Evolutionary conservation across 1,140 invertebrate species (phyloP), one percentile per base, ranked within the genome.

Genomic region (Diabrotica virgifera): DNA sequence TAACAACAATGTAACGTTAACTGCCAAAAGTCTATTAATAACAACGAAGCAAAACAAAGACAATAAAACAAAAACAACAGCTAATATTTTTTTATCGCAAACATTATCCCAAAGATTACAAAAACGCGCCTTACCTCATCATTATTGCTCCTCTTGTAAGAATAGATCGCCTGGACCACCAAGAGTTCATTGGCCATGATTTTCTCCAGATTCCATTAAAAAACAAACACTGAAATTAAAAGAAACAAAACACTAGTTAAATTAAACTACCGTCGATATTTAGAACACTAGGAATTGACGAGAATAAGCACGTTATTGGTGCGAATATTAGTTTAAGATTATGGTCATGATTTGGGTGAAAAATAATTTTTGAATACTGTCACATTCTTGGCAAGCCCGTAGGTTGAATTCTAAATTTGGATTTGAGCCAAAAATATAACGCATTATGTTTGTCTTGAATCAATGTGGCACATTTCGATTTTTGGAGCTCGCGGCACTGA

Each of bases 101-200:
- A 24, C 24, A 4, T 24, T 24, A 24, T 24, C 24, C 24, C 24
- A 24, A 24, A 24, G 24, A 24, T 24, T 24, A 24, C 24, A 24
- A 24, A 24, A 24, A 4, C 24, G 24, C 4, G n/a, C 71, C 81
- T 80, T 82, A 93, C 91, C 85, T 98, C 96, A 84, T 98, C 96
- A 84, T 98, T 98, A 78, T 98, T 98, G 79, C 89, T 91, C 56
- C 94, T 95, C 82, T 94, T 94, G 79, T 97, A 98, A 66, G 92
- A 90, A 81, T 93, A 95, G 55, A 96, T 83, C 64, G 95, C 94
- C 78, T 93, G 90, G 8, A 97, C 95, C 69, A 93, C 83, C 76
- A 88, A 85, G 72, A 88, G 87, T 77, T 87, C 85, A 69, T 72
- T 78, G 72, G 82, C 78, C 84, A 85, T 85, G 71, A 79, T 83